A percentile compares a stretch with the other conserved stretches of the same genome.
Conservation (phyloP, 2,888 invertebrate genomes). For the Drosophila meridionalis region DNA sequence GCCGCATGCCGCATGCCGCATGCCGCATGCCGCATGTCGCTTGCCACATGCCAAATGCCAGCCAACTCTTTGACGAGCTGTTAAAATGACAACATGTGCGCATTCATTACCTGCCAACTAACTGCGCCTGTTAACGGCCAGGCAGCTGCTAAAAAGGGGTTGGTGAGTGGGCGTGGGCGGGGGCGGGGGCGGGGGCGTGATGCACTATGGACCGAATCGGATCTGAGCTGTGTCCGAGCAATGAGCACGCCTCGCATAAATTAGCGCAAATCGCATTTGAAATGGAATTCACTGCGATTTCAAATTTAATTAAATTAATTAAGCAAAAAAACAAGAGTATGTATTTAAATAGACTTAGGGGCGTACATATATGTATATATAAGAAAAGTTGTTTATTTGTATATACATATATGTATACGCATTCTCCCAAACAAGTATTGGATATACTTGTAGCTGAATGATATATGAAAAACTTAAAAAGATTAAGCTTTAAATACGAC, state of each 20-base stretch:
- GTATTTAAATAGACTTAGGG: neutral
- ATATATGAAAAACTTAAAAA: too few species aligned
- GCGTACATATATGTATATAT: neutral
- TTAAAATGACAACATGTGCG: constrained; percentile 72
- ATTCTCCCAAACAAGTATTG: too few species aligned
- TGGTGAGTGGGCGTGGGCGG: neutral
- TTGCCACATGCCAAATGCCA: constrained; percentile 40
- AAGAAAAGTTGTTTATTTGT: neutral
- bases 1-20: neutral
- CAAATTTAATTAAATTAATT: constrained; percentile 51
- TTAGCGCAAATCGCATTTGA: constrained; percentile 49
- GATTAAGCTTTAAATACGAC: too few species aligned
- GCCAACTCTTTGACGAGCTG: constrained; percentile 47
- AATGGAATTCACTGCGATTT: constrained; percentile 48
- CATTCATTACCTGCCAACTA: constrained; percentile 25
- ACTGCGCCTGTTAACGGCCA: constrained; percentile 36
- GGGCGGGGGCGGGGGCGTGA: neutral
- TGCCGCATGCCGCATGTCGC: neutral
- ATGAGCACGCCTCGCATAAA: constrained; percentile 67
- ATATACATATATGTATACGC: neutral
- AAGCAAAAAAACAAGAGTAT: neutral
- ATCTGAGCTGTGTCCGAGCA: constrained; percentile 36
- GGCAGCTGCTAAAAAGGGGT: neutral
- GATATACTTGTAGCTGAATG: too few species aligned
- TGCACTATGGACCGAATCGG: neutral